phyloP scores from a whole-genome alignment of 2,113 vertebrate genomes.

The Gorsachius goisagi region DNA sequence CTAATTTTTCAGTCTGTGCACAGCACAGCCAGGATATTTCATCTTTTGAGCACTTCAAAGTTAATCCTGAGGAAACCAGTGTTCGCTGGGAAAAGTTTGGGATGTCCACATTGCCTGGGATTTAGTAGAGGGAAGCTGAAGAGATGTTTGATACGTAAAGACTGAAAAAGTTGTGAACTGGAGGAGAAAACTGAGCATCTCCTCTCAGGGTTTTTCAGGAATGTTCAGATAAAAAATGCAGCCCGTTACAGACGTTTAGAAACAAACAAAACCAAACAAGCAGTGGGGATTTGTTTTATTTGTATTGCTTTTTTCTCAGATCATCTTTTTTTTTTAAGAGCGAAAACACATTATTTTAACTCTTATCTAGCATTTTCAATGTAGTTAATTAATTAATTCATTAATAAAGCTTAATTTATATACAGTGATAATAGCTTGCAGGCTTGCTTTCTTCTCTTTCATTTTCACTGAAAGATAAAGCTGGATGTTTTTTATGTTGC shows the following conservation, averaged over 20 bases:
- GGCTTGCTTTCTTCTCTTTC: not conserved
- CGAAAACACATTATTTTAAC: not conserved
- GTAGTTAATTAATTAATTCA: not conserved
- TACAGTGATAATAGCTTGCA: not conserved
- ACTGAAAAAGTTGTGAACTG: not conserved
- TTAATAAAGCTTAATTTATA: slow-evolving; percentile 19
- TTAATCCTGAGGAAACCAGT: not conserved
- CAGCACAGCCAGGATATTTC: not conserved
- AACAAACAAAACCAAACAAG: not conserved
- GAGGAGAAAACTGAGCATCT: not conserved
- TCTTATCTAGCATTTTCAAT: not conserved
- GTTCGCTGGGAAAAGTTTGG: not conserved
- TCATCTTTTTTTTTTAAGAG: not conserved
- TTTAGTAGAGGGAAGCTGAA: not conserved
- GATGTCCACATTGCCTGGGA: not conserved
- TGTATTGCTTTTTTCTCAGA: not conserved
- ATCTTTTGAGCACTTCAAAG: not conserved
- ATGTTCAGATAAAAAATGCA: not conserved
- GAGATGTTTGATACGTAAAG: not conserved
- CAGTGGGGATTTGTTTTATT: not conserved
- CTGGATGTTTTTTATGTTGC: slow-evolving; percentile 7
- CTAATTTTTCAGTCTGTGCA: not conserved
- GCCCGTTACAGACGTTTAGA: not conserved
- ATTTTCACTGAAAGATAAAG: slow-evolving; percentile 23
- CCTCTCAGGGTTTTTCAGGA: not conserved